Base-by-base conservation (phyloP, 2,113 vertebrate genomes). In the Lathamus discolor region DNA sequence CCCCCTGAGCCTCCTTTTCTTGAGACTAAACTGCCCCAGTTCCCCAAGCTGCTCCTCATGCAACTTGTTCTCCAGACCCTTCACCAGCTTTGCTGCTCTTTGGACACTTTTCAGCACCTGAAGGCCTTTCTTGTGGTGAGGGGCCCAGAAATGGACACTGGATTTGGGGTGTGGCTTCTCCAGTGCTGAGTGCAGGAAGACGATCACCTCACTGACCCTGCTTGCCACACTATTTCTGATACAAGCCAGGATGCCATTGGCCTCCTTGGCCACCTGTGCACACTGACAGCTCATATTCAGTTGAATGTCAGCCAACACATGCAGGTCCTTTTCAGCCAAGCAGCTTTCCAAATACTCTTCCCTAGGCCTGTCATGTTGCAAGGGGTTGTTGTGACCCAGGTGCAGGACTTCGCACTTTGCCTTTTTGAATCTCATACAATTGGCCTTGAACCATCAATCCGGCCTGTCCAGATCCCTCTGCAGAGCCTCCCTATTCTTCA, bases 241-340 rank as follows among this genome's bases (percentile, higher is more conserved):
- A 35, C 25, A 59, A 2, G 14, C 8, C 57, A 84, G 43, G 57
- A 51, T 57, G 49, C 59, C 5, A 1, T 33, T 66, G 14, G 43
- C 33, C n/a, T 17, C 17, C 62, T 44, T 52, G 44, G 51, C 51
- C 51, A 33, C 46, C 12, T 89, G 52, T 16, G 16, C 54, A 76
- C 46, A 19, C 44, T 33, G 51, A 17, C 2, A 2, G 43, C 64
- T 64, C n/a, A 33, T 25, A 7, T 33, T 39, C 39, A 68, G 23
- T 2, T 1, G 0, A 9, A 23, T 28, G 27, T 39, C 1, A 2
- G 15, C 8, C 27, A 52, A 3, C 9, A 49, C 3, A 2, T 19
- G 22, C 29, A 64, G 14, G 43, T 31, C 27, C 12, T 72, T 64
- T 43, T 41, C 17, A 0, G 0, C 2, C 1, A 1, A 43, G 12